These are phyloP conservation scores for Samia ricini DNA, from an alignment of 1,140 invertebrate genomes.

Conservation along the genomic window DNA sequence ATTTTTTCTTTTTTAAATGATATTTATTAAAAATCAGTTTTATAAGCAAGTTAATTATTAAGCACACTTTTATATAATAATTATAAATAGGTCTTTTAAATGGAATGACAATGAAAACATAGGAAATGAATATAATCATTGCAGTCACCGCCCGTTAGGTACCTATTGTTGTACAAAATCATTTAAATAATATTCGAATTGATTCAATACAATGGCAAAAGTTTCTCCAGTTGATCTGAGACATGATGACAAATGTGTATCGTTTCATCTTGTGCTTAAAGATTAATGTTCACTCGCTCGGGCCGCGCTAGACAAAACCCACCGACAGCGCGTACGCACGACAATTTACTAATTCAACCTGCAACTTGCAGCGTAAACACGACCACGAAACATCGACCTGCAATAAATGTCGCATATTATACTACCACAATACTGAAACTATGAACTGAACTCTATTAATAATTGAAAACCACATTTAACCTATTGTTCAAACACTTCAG, in stretches of 20 bases:
- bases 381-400: slow-evolving; percentile 55
- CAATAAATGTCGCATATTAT: slow-evolving; percentile 71
- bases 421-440: slow-evolving; percentile 44
- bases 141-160: not conserved
- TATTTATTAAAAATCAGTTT: too few relatives aligned
- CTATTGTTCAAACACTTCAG: not conserved
- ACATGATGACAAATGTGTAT: slow-evolving; percentile 73
- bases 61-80: too few relatives aligned
- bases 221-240: slow-evolving; percentile 63
- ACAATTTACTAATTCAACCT: slow-evolving; percentile 54
- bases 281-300: slow-evolving; percentile 65
- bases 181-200: slow-evolving; percentile 54
- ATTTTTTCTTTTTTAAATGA: too few relatives aligned
- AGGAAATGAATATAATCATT: not conserved
- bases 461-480: not conserved
- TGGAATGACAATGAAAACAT: too few relatives aligned
- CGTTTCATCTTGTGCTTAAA: slow-evolving; percentile 64
- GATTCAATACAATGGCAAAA: slow-evolving; percentile 62
- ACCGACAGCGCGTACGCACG: slow-evolving; percentile 51
- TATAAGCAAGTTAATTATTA: too few relatives aligned
- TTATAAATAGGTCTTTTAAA: too few relatives aligned
- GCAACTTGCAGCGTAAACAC: slow-evolving; percentile 49
- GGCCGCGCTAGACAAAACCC: slow-evolving; percentile 60
- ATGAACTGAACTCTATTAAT: not conserved
- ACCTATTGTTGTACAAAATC: not conserved